A percentile compares a stretch with the other conserved stretches of the same genome.
These are phyloP conservation scores for Poeciliopsis infans DNA, from an alignment of 2,797 vertebrate genomes.

Conservation along the genomic window DNA sequence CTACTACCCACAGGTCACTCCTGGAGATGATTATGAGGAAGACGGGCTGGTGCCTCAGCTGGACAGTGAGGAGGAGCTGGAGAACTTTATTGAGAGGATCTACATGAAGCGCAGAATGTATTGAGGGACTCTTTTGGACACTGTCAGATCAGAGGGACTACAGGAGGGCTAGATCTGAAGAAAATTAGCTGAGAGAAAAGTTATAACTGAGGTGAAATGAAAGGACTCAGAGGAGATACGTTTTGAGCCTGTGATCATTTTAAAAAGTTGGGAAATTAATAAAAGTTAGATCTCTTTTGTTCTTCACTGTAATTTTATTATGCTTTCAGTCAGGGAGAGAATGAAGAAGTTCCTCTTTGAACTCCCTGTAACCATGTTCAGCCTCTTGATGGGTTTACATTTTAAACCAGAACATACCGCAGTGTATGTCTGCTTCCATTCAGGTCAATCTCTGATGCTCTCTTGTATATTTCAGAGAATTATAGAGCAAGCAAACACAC, in stretches of 20 bases:
- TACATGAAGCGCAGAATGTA: constrained; percentile 88
- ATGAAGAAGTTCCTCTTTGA: constrained; percentile 58
- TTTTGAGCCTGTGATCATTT: constrained; percentile 69
- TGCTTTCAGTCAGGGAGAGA: constrained; percentile 74
- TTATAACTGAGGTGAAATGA: constrained; percentile 43
- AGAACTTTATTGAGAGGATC: constrained; percentile 94
- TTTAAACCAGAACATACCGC: constrained; percentile 80
- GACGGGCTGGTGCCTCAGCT: constrained; percentile 84
- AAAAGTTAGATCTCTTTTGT: constrained; percentile 78
- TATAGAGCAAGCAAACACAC: constrained; percentile 49
- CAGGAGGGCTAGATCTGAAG: constrained; percentile 47
- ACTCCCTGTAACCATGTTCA: constrained; percentile 78
- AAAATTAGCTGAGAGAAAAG: constrained; percentile 44
- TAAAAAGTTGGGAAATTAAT: constrained; percentile 56
- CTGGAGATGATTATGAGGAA: constrained; percentile 82
- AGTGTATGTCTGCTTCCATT: constrained; percentile 83
- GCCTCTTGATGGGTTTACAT: constrained; percentile 86
- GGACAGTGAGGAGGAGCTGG: constrained; percentile 90
- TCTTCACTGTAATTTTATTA: constrained; percentile 77
- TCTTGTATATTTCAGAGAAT: constrained; percentile 76
- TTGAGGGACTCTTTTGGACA: constrained; percentile 73
- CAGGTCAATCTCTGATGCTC: constrained; percentile 80
- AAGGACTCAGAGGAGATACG: constrained; percentile 55
- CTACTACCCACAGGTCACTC: constrained; percentile 79
- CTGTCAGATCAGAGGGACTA: constrained; percentile 54